Percentiles rank a stretch among this genome's conserved stretches.
These are phyloP conservation scores for Xylota segnis DNA, from an alignment of 2,888 invertebrate genomes.

Conservation along the genomic window DNA sequence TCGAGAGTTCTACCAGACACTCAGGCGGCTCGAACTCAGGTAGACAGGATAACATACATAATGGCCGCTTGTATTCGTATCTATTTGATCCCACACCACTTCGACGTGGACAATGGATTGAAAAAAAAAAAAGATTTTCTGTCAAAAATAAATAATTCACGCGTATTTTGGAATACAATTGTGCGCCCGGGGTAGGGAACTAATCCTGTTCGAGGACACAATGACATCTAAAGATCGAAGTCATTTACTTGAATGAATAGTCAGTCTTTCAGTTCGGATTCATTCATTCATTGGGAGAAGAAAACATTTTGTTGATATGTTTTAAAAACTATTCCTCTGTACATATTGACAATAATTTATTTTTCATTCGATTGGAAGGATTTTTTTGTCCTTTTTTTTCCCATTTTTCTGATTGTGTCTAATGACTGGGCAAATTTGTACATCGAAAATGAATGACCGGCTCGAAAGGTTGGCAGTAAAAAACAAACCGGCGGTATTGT, in stretches of 20 bases:
- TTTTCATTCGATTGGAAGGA: constrained; percentile 30
- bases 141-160: constrained; percentile 77
- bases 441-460: neutral
- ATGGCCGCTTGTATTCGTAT: constrained; percentile 37
- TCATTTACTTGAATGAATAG: constrained; percentile 65
- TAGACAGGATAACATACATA: constrained; percentile 49
- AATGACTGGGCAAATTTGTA: constrained; percentile 51
- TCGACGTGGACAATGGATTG: constrained; percentile 63
- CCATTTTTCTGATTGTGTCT: neutral
- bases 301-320: constrained; percentile 35
- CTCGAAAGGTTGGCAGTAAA: neutral
- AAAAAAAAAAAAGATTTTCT: constrained; percentile 68
- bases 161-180: constrained; percentile 61
- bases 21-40: constrained; percentile 44
- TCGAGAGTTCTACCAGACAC: constrained; percentile 35
- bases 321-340: neutral
- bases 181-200: constrained; percentile 37
- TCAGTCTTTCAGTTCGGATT: constrained; percentile 16
- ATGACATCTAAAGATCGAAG: constrained; percentile 60
- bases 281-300: constrained; percentile 42
- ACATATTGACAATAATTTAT: constrained; percentile 52
- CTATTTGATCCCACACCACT: constrained; percentile 64
- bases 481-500: neutral
- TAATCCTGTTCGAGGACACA: constrained; percentile 71
- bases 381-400: neutral